Evolutionary conservation across 2,888 invertebrate species (phyloP), one percentile per base, ranked within the genome.

Genomic region (Drosophila monieri): DNA sequence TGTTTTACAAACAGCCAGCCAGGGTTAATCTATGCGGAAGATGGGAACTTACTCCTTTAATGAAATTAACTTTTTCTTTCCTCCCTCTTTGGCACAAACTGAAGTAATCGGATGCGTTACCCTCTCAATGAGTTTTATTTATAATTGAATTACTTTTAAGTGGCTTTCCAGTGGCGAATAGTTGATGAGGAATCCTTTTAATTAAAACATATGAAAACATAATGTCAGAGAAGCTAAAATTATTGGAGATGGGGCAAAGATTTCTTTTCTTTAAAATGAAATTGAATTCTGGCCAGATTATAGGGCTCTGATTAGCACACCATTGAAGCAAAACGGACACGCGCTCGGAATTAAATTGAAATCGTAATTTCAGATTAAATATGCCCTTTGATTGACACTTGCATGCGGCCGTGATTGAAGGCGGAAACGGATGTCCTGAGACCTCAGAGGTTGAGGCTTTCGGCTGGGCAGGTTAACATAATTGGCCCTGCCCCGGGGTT

Each of bases 91-190:
- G 4, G 23, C 14, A 6, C 21, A 49, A 59, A 27, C 49, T 37
- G 69, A 73, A 68, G 76, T 75, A 69, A 70, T 52, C 62, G 77
- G 54, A 64, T 69, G 67, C 66, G 70, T 47, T 65, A 66, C 65
- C 56, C 70, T 65, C 25, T 35, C 60, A 76, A 73, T 69, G 68
- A 62, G 72, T 70, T 80, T 71, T 66, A 78, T 74, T 73, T 76
- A 73, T 84, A 84, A 80, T 80, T 78, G 59, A 84, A 78, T 76
- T 80, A 74, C 67, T 49, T 78, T 73, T 51, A 70, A 80, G 80
- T 80, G 80, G 61, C 76, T 76, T 60, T 73, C 61, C 69, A 78
- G 61, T 59, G 64, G 55, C 35, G 55, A 55, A 52, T 54, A 15
- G 49, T 57, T 60, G 52, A 68, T 54, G 52, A 46, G 54, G 2